Conservation (phyloP, 2,888 invertebrate genomes). For the Seira sanloemensis region DNA sequence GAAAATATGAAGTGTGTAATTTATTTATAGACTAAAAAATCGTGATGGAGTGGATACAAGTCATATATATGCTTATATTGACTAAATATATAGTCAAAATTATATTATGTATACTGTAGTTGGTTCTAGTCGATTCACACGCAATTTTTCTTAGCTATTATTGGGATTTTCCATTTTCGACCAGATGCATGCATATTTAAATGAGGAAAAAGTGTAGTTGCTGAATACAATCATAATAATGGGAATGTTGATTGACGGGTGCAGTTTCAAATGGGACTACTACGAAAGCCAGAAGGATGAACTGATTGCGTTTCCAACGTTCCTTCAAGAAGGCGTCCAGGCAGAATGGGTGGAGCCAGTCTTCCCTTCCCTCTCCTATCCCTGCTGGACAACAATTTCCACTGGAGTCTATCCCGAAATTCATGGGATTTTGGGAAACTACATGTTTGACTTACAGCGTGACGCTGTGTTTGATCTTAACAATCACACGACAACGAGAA, state of each 20-base stretch:
- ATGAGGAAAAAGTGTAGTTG: too few species aligned
- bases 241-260: not conserved
- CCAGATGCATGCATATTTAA: too few species aligned
- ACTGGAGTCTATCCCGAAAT: constrained; percentile 75
- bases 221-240: too few species aligned
- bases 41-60: too few species aligned
- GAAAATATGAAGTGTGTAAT: too few species aligned
- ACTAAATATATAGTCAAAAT: too few species aligned
- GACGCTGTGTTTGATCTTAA: constrained; percentile 72
- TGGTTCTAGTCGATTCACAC: too few species aligned
- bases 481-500: constrained; percentile 66
- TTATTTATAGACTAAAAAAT: too few species aligned
- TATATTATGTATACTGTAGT: too few species aligned
- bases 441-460: constrained; percentile 75
- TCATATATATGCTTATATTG: too few species aligned
- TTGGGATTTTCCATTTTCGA: too few species aligned
- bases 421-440: constrained; percentile 76
- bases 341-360: constrained; percentile 74
- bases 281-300: constrained; percentile 70
- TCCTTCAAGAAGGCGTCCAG: constrained; percentile 74
- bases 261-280: constrained; percentile 74
- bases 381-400: constrained; percentile 74
- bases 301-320: constrained; percentile 71
- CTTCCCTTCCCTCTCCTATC: constrained; percentile 74
- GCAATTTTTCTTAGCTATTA: too few species aligned